Conservation (phyloP, 2,888 invertebrate genomes). For the Apocheima hispidaria region DNA sequence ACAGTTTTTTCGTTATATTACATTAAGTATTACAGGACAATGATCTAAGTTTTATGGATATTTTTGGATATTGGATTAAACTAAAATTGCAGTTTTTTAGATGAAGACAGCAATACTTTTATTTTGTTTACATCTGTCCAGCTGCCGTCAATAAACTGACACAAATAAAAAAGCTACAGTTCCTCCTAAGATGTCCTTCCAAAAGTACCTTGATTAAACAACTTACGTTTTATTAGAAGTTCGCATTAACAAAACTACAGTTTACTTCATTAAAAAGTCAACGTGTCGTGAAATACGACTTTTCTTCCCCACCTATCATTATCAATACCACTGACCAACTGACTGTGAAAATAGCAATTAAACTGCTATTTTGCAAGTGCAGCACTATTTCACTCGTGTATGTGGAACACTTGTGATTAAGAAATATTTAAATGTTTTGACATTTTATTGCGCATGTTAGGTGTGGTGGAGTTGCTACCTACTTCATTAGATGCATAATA, state of each 20-base stretch:
- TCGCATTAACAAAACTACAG: not conserved
- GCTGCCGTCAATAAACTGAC: too few species aligned
- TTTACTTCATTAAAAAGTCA: not conserved
- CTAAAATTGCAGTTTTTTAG: too few species aligned
- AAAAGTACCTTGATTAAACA: too few species aligned
- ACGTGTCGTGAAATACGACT: conserved; percentile 1
- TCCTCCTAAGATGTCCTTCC: too few species aligned
- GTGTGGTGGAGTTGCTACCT: not conserved
- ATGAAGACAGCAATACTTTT: too few species aligned
- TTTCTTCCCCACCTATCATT: conserved; percentile 10
- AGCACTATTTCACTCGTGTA: conserved; percentile 20
- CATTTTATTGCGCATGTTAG: conserved; percentile 13
- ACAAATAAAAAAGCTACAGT: too few species aligned
- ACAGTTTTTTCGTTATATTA: not conserved
- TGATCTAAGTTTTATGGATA: too few species aligned
- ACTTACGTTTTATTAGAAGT: too few species aligned
- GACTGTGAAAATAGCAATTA: conserved; percentile 27
- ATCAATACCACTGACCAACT: conserved; percentile 11
- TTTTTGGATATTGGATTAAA: too few species aligned
- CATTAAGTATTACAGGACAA: too few species aligned
- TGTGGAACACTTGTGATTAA: conserved; percentile 19
- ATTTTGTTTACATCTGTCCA: too few species aligned
- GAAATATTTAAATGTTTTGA: conserved; percentile 30
- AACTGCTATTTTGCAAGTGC: conserved; percentile 25
- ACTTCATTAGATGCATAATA: not conserved